phyloP scores from a whole-genome alignment of 2,113 vertebrate species.

The Redunca redunca region DNA sequence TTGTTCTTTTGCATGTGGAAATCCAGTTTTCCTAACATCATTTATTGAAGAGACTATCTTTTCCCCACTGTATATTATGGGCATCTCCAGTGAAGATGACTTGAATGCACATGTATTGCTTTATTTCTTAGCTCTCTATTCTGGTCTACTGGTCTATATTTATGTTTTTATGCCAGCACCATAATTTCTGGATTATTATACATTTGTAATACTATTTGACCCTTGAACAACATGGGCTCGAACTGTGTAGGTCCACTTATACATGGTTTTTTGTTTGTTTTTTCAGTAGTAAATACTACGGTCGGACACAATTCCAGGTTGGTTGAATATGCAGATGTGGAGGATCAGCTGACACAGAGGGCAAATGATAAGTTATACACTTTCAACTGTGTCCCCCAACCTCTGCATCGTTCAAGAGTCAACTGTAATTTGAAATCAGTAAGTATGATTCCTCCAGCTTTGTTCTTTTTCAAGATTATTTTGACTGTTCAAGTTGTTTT shows the following conservation, averaged over 20 bases:
- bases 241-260: not conserved
- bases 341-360: not conserved
- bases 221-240: not conserved
- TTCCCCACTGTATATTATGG: not conserved
- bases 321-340: not conserved
- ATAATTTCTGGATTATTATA: not conserved
- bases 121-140: not conserved
- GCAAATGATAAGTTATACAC: not conserved
- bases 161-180: not conserved
- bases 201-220: not conserved
- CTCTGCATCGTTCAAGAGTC: not conserved
- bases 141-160: not conserved
- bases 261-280: not conserved
- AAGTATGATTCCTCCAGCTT: not conserved
- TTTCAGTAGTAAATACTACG: not conserved
- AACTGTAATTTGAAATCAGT: not conserved
- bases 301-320: not conserved
- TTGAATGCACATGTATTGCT: not conserved
- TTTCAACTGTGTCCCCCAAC: not conserved
- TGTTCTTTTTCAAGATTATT: not conserved
- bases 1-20: not conserved
- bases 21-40: not conserved
- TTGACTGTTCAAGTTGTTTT: not conserved
- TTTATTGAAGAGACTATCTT: not conserved
- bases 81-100: not conserved